A percentile compares a stretch with the other conserved stretches of the same genome.
Evolutionary conservation across 2,888 invertebrate genomes (phyloP).

Genomic region (Rotaria sp.): DNA sequence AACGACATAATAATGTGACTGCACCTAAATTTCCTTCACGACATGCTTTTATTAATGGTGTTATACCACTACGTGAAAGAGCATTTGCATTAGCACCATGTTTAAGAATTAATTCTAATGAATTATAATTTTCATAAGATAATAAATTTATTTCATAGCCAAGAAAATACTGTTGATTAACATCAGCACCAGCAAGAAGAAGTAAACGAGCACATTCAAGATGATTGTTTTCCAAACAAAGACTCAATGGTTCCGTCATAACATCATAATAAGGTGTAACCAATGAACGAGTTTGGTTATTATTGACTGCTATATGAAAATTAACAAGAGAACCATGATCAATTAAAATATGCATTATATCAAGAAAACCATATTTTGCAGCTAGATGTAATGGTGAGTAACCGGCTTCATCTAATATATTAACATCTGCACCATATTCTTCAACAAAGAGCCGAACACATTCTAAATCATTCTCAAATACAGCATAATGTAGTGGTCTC

Average conservation of each 20-base stretch:
- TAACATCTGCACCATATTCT: constrained; percentile 60
- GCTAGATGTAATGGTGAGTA: constrained; percentile 82
- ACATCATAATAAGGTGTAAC: constrained; percentile 42
- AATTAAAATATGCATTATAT: constrained; percentile 61
- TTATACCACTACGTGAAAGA: constrained; percentile 74
- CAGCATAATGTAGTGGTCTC: constrained; percentile 81
- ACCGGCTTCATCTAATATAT: constrained; percentile 73
- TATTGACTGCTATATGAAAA: constrained; percentile 64
- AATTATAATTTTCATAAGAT: constrained; percentile 68
- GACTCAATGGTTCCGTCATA: constrained; percentile 73
- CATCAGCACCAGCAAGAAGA: constrained; percentile 75
- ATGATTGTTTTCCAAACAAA: constrained; percentile 78
- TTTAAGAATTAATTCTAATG: constrained; percentile 70
- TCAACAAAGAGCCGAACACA: constrained; percentile 73
- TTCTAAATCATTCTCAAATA: constrained; percentile 71
- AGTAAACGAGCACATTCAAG: constrained; percentile 63
- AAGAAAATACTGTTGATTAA: constrained; percentile 83
- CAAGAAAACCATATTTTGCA: constrained; percentile 73
- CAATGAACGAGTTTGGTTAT: constrained; percentile 26
- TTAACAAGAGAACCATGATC: constrained; percentile 73
- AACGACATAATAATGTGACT: constrained; percentile 63
- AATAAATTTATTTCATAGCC: constrained; percentile 81
- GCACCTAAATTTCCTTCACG: constrained; percentile 54
- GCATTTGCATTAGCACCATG: constrained; percentile 82
- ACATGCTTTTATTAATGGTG: constrained; percentile 82